A percentile compares a stretch with the other conserved stretches of the same genome.
Conservation (phyloP, 2,113 vertebrate genomes). For the Furnarius figulus region DNA sequence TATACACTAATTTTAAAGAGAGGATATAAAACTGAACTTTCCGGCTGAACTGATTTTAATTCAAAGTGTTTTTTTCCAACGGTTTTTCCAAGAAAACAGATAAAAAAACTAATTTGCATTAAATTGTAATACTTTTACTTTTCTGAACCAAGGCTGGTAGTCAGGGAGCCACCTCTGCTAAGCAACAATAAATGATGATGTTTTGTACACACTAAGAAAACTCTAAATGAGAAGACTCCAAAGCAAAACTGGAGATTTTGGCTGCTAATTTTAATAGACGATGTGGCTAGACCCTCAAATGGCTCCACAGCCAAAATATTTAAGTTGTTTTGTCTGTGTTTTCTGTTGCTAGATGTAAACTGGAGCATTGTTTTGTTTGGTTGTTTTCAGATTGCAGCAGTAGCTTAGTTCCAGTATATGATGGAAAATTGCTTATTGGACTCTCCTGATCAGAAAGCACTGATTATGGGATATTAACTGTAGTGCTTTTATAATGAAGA, state of each 20-base stretch:
- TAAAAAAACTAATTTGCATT: background rate
- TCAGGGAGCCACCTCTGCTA: background rate
- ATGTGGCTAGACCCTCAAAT: background rate
- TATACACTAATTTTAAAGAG: conserved; percentile 24
- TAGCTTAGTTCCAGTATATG: conserved; percentile 7
- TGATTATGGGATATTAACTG: conserved; percentile 26
- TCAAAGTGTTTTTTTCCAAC: background rate
- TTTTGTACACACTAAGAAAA: background rate
- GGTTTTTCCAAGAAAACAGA: background rate
- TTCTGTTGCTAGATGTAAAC: background rate
- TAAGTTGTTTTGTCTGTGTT: background rate
- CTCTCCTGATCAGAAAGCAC: conserved; percentile 35
- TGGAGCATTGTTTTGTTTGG: background rate
- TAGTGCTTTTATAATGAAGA: conserved; percentile 33
- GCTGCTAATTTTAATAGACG: background rate
- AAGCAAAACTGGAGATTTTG: background rate
- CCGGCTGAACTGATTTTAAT: background rate
- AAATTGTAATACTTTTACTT: conserved; percentile 16
- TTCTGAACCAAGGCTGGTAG: background rate
- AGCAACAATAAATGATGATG: background rate
- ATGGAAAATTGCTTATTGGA: conserved; percentile 33
- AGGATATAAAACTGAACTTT: background rate
- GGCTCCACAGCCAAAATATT: background rate
- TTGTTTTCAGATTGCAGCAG: background rate
- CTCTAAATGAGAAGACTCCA: background rate